Percentiles rank a stretch among this genome's conserved stretches.
These are phyloP conservation scores for Coecobrya sp. DNA, from an alignment of 2,888 invertebrate genomes.

Conservation along the genomic window DNA sequence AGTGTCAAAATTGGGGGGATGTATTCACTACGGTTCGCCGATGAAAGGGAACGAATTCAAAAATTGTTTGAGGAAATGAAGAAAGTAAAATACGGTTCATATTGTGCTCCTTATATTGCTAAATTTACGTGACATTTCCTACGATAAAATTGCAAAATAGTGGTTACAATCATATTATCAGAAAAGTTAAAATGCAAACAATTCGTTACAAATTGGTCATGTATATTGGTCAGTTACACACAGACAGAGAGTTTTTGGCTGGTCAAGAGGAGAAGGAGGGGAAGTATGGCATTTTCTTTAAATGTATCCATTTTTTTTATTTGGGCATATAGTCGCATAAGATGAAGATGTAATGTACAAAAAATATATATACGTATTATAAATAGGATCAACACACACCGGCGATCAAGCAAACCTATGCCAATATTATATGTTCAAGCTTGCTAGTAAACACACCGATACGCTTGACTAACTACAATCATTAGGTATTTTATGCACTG, in stretches of 20 bases:
- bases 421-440: not conserved
- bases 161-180: not conserved
- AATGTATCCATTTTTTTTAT: conserved; percentile 10
- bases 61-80: conserved; percentile 75
- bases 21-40: not conserved
- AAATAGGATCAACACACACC: not conserved
- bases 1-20: conserved; percentile 29
- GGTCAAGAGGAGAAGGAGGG: not conserved
- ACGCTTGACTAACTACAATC: not conserved
- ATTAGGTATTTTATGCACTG: not conserved
- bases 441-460: not conserved
- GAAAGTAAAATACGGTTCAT: conserved; percentile 59
- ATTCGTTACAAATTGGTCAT: conserved; percentile 14
- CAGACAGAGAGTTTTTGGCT: not conserved
- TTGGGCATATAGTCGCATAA: not conserved
- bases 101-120: conserved; percentile 48
- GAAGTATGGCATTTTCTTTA: not conserved
- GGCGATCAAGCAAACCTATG: not conserved
- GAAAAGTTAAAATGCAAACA: not conserved
- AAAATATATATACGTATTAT: too few species aligned
- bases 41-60: conserved; percentile 54
- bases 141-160: conserved; percentile 76
- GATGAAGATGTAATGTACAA: not conserved
- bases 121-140: conserved; percentile 78
- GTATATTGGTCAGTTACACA: conserved; percentile 13